A percentile compares a stretch with the other conserved stretches of the same genome.
phyloP scores from a whole-genome alignment of 2,113 vertebrate genomes.

The Mastomys natalensis region DNA sequence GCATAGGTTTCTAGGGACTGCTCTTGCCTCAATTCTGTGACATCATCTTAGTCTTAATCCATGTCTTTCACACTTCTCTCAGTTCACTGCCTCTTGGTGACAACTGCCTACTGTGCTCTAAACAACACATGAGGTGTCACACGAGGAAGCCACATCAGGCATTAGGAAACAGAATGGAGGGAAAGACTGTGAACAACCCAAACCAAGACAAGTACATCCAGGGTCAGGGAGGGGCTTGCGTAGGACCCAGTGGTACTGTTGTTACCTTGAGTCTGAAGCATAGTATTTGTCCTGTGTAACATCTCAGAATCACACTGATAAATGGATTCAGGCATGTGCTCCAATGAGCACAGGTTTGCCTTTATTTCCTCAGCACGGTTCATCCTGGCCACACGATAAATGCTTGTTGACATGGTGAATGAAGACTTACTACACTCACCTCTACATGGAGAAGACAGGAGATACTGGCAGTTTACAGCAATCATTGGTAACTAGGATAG shows the following conservation, averaged over 20 bases:
- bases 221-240: background rate
- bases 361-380: too few species aligned
- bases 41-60: background rate
- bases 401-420: rapidly evolving
- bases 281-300: background rate
- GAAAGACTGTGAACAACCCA: background rate
- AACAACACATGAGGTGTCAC: constrained; percentile 10
- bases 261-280: constrained; percentile 28
- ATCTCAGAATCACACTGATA: too few species aligned
- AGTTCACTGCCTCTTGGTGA: constrained; percentile 44
- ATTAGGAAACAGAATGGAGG: background rate
- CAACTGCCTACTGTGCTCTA: constrained; percentile 52
- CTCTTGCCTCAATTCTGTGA: background rate
- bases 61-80: constrained; percentile 55
- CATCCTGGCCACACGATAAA: rapidly evolving
- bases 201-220: rapidly evolving
- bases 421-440: too few species aligned
- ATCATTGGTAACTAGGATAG: background rate
- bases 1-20: constrained; percentile 27
- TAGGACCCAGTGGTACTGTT: background rate
- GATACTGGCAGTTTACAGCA: background rate
- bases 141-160: background rate
- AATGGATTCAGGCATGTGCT: background rate
- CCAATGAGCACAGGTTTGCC: too few species aligned
- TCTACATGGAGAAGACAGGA: rapidly evolving